Evolutionary conservation across 2,113 vertebrate genomes (phyloP), one percentile per base, ranked within the genome.

Genomic region (Epinephelus cyanopodus): DNA sequence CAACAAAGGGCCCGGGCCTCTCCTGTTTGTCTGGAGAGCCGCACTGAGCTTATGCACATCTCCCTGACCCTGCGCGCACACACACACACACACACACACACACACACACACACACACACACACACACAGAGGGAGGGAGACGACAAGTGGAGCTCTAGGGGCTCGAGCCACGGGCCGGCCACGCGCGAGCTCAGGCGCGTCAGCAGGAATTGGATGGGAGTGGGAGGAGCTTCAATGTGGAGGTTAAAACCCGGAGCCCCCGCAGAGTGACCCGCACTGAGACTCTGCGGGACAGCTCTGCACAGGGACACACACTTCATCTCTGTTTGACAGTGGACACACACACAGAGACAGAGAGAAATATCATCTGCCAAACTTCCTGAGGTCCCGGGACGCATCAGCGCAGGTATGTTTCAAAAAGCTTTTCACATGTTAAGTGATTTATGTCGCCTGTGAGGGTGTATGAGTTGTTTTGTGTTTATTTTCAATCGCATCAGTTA

Each of bases 91-190:
- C 64, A 58, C 82, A 73, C 66, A 27, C 77, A 67, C 60, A 58
- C 57, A 52, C 83, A 56, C 82, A 58, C 88, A 52, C 92, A 54
- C 87, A 72, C 87, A 65, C 85, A 81, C 87, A 67, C 79, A 71
- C 76, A 42, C 61, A 81, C 79, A 60, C 73, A 64, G 5, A 37
- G 4, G 6, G 47, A 63, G 23, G 57, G 1, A 48, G 25, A 18
- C 25, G 53, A 57, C 8, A 58, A 77, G 83, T 79, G 74, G 74
- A 80, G 77, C 80, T 80, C 27, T 77, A 60, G 77, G 71, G 54
- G 69, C 64, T 86, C 60, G 74, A 89, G 93, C 90, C 95, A 95
- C 94, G 95, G 93, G 95, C 87, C 92, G 87, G 94, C 92, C 95
- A 95, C 95, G 94, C 92, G 94, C 89, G 58, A 89, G 71, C 77